Percentiles rank a stretch among this genome's conserved stretches.
Evolutionary conservation across 2,888 invertebrate species (phyloP).

Genomic region (Hylaea fasciaria): DNA sequence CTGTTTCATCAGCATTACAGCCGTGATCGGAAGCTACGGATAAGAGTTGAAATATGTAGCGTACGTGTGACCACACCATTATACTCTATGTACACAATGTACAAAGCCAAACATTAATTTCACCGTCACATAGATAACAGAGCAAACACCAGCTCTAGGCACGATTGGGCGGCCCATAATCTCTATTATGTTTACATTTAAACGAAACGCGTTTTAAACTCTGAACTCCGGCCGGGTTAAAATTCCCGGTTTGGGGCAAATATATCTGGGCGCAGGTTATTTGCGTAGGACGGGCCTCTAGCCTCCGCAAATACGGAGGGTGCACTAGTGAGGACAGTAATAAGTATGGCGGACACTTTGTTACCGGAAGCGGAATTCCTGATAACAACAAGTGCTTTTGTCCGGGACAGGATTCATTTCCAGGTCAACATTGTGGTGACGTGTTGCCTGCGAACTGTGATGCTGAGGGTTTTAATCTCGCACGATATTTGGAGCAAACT

Average conservation of each 20-base stretch:
- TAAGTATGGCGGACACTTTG: constrained; percentile 29
- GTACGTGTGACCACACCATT: no score
- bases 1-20: no score
- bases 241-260: constrained; percentile 51
- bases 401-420: constrained; percentile 10
- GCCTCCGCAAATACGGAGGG: constrained; percentile 47
- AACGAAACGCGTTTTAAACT: constrained; percentile 42
- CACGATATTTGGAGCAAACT: no score
- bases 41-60: no score
- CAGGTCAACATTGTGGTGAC: no score
- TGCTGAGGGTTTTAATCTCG: no score
- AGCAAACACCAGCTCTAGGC: constrained; percentile 22
- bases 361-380: constrained; percentile 18
- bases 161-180: constrained; percentile 34
- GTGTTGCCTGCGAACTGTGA: no score
- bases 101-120: constrained; percentile 13
- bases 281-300: constrained; percentile 57
- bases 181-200: constrained; percentile 41
- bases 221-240: constrained; percentile 35
- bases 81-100: no score
- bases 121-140: constrained; percentile 20
- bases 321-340: constrained; percentile 22
- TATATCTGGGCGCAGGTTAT: constrained; percentile 51
- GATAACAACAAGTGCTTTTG: constrained; percentile 25
- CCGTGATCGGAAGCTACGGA: no score